These are phyloP conservation scores for Anabacerthia variegaticeps DNA, from an alignment of 2,797 vertebrate genomes.

Conservation along the genomic window DNA sequence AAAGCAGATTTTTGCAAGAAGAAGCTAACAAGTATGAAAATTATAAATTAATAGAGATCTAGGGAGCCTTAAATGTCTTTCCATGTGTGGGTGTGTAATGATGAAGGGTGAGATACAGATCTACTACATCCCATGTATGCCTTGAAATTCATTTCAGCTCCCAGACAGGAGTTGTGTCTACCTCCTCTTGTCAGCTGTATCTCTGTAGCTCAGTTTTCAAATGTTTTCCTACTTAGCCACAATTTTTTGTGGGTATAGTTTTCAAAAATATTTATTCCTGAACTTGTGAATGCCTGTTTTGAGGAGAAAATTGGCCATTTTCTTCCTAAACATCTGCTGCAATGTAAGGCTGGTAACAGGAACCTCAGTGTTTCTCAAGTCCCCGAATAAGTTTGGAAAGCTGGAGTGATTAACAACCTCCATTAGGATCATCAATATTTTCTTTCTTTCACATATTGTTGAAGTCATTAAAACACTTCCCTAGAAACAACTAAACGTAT, in stretches of 20 bases:
- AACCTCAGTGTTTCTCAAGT: background rate
- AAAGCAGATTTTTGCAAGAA: background rate
- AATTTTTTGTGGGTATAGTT: background rate
- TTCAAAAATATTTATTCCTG: background rate
- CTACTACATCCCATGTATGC: background rate
- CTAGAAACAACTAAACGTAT: background rate
- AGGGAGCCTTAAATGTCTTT: background rate
- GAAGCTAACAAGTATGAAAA: background rate
- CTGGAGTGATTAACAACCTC: background rate
- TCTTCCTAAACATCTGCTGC: background rate
- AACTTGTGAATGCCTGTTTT: background rate
- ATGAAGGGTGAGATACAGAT: background rate
- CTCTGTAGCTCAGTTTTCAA: background rate
- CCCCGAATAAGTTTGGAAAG: background rate
- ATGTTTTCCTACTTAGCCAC: background rate
- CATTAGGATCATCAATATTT: background rate
- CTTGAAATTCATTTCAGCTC: background rate
- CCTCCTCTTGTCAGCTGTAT: background rate
- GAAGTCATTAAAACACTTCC: conserved; percentile 3
- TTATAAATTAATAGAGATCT: background rate
- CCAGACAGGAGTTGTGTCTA: background rate
- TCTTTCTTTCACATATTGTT: background rate
- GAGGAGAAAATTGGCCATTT: background rate
- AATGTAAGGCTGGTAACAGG: background rate
- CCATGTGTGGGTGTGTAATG: background rate